phyloP scores from a whole-genome alignment of 2,113 vertebrate species.

The Tragelaphus scriptus region DNA sequence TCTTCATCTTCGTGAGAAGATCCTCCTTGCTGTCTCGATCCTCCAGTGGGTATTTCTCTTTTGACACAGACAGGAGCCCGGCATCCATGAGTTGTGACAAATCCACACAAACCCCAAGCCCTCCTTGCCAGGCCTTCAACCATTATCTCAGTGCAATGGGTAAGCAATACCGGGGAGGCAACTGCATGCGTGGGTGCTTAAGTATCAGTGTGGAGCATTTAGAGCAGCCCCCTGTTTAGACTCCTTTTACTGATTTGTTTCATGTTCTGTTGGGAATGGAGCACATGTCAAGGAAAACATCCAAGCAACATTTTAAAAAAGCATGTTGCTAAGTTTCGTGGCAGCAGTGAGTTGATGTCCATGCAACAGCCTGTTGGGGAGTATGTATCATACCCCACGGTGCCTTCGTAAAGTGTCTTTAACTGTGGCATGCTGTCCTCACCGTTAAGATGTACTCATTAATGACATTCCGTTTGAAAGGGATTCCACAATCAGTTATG shows the following conservation, averaged over 20 bases:
- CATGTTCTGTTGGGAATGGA: not conserved
- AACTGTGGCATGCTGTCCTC: not conserved
- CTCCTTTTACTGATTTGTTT: not conserved
- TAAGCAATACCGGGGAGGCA: slow-evolving; percentile 70
- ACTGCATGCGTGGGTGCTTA: not conserved
- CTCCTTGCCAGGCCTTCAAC: slow-evolving; percentile 86
- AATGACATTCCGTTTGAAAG: not conserved
- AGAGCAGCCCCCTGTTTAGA: not conserved
- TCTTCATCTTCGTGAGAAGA: slow-evolving; percentile 86
- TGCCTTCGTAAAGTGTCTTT: not conserved
- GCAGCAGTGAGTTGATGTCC: not conserved
- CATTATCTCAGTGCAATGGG: slow-evolving; percentile 86
- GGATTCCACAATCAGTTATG: not conserved
- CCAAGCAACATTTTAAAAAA: not conserved
- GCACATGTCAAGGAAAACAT: not conserved
- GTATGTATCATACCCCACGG: not conserved
- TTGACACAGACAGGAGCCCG: slow-evolving; percentile 89
- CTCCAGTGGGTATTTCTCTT: slow-evolving; percentile 96
- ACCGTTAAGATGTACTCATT: not conserved
- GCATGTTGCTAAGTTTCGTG: not conserved
- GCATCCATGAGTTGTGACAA: slow-evolving; percentile 87
- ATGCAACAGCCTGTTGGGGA: not conserved
- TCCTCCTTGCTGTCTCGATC: slow-evolving; percentile 84
- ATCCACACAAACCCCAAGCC: slow-evolving; percentile 92
- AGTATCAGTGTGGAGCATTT: not conserved